phyloP scores from a whole-genome alignment of 2,888 invertebrate species.

The Drosophila seclusa region DNA sequence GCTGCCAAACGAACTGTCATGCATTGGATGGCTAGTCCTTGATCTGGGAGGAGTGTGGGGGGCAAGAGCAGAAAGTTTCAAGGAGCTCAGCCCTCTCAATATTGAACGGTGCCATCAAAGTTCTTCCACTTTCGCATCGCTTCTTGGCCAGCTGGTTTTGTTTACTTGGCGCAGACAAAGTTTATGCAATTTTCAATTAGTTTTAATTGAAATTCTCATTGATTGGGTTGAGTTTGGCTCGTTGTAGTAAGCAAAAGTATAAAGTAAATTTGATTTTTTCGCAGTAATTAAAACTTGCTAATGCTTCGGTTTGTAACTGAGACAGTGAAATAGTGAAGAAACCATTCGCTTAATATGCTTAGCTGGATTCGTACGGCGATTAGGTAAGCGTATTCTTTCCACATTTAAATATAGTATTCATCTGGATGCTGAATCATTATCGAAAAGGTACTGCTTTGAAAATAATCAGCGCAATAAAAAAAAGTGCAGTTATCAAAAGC shows the following conservation, averaged over 20 bases:
- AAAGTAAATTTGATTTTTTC: slow-evolving; percentile 42
- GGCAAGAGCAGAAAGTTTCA: slow-evolving; percentile 5
- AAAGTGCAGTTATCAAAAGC: background rate
- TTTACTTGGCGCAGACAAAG: slow-evolving; percentile 62
- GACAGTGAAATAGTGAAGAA: background rate
- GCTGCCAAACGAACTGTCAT: slow-evolving; percentile 61
- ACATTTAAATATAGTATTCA: background rate
- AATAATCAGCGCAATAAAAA: no score
- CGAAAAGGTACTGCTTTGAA: background rate
- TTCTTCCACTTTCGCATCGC: slow-evolving; percentile 29
- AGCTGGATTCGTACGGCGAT: background rate
- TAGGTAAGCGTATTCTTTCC: background rate
- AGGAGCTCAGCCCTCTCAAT: slow-evolving; percentile 45
- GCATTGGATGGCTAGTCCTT: slow-evolving; percentile 6
- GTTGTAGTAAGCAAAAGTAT: slow-evolving; percentile 23
- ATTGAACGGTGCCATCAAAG: slow-evolving; percentile 55
- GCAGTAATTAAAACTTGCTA: slow-evolving; percentile 47
- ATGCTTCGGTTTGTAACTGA: slow-evolving; percentile 7
- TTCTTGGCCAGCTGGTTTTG: slow-evolving; percentile 48
- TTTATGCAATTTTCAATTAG: slow-evolving; percentile 74
- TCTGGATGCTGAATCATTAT: background rate
- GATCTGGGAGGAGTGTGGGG: background rate
- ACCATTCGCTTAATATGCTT: background rate
- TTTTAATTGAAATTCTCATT: slow-evolving; percentile 76
- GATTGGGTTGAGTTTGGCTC: slow-evolving; percentile 35